phyloP scores from a whole-genome alignment of 2,797 vertebrate genomes.

The Erethizon dorsatum region DNA sequence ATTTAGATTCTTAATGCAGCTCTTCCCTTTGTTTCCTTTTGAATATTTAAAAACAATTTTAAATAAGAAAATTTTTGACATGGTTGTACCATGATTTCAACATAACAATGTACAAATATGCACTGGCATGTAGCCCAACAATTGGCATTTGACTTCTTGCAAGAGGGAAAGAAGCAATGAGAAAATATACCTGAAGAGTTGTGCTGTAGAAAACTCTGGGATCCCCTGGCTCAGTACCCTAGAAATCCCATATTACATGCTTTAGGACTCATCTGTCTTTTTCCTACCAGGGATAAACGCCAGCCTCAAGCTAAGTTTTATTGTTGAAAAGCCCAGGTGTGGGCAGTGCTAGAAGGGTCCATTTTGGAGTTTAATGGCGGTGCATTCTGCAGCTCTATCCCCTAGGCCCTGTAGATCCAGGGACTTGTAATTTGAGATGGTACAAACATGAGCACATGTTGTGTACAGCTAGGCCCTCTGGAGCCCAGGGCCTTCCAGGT shows the following conservation, averaged over 20 bases:
- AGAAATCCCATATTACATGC: background rate
- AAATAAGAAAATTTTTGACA: slow-evolving; percentile 73
- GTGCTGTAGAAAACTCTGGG: slow-evolving; percentile 1
- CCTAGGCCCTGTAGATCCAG: slow-evolving; percentile 47
- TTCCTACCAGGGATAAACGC: slow-evolving; percentile 29
- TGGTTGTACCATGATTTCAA: slow-evolving; percentile 59
- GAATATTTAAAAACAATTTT: slow-evolving; percentile 67
- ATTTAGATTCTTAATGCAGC: slow-evolving; percentile 34
- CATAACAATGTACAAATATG: slow-evolving; percentile 43
- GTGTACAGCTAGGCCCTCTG: slow-evolving; percentile 55
- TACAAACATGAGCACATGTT: slow-evolving; percentile 73
- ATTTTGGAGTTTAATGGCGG: slow-evolving; percentile 65
- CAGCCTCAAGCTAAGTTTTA: slow-evolving; percentile 65
- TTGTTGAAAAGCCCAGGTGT: slow-evolving; percentile 63
- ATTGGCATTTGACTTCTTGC: slow-evolving; percentile 70
- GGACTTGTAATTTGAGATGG: slow-evolving; percentile 81
- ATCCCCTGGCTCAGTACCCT: too few species aligned
- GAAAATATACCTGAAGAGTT: slow-evolving; percentile 8
- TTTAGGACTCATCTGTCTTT: slow-evolving; percentile 51
- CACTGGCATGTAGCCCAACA: slow-evolving; percentile 51
- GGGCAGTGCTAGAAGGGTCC: background rate
- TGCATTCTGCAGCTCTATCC: slow-evolving; percentile 67
- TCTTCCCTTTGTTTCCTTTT: slow-evolving; percentile 62
- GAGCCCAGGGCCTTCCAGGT: slow-evolving; percentile 77
- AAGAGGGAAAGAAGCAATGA: slow-evolving; percentile 52